phyloP scores from a whole-genome alignment of 2,113 vertebrate genomes.

The Carettochelys insculpta region DNA sequence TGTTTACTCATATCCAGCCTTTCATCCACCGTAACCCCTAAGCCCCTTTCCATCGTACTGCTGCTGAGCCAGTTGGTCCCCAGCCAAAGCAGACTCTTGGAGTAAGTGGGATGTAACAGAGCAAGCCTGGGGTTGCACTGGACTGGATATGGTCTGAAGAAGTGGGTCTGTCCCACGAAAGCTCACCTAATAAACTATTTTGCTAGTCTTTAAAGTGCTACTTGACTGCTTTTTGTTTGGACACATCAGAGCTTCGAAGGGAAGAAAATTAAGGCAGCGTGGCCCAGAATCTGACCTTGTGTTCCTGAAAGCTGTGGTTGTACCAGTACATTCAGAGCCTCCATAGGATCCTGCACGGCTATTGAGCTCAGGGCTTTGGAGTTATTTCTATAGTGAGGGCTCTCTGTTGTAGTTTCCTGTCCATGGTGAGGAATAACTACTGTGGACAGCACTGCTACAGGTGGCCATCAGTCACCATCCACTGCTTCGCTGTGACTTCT shows the following conservation, averaged over 20 bases:
- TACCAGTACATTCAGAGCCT: neutral
- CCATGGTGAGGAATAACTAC: neutral
- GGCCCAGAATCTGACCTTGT: neutral
- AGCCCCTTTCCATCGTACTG: too few relatives aligned
- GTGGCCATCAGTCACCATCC: too few relatives aligned
- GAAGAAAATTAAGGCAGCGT: neutral
- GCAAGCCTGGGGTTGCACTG: neutral
- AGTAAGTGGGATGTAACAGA: neutral
- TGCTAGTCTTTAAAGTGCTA: too few relatives aligned
- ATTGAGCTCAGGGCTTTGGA: neutral
- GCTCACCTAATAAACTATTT: too few relatives aligned
- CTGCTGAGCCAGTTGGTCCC: too few relatives aligned
- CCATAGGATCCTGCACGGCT: neutral
- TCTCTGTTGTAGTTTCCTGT: slow-evolving; percentile 57
- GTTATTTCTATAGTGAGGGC: too few relatives aligned
- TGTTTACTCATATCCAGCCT: too few relatives aligned
- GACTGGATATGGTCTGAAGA: too few relatives aligned
- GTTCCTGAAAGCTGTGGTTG: neutral
- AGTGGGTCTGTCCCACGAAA: too few relatives aligned
- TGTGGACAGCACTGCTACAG: neutral
- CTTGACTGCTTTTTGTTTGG: too few relatives aligned
- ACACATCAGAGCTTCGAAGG: neutral
- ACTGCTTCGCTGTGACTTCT: too few relatives aligned
- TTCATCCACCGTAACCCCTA: too few relatives aligned
- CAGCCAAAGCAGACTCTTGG: neutral